Conservation (phyloP, 2,888 invertebrate genomes). For the Metallyticus violacea region DNA sequence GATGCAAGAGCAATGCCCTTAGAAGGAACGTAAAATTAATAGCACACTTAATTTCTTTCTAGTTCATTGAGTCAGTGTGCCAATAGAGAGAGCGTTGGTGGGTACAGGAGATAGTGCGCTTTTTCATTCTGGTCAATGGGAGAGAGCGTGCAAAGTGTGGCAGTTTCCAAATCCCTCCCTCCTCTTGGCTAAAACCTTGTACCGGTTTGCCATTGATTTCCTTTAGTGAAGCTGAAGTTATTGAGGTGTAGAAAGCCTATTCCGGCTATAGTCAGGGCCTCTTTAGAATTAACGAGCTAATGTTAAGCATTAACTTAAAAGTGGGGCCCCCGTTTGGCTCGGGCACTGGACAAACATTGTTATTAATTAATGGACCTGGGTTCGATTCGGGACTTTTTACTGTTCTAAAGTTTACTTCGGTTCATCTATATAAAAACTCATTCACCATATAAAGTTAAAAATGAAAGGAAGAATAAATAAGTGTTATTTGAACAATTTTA, state of each 20-base stretch:
- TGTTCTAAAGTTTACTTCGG: too few relatives aligned
- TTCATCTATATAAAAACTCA: too few relatives aligned
- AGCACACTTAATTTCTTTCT: background rate
- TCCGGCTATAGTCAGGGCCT: background rate
- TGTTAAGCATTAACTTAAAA: too few relatives aligned
- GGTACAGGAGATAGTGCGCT: background rate
- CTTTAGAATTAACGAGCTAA: too few relatives aligned
- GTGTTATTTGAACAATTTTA: too few relatives aligned
- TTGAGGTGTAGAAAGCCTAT: background rate
- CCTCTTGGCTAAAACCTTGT: background rate
- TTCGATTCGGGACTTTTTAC: too few relatives aligned
- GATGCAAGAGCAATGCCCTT: background rate
- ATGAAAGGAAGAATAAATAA: too few relatives aligned
- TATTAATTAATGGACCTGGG: too few relatives aligned
- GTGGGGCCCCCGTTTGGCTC: too few relatives aligned
- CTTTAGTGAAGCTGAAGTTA: background rate
- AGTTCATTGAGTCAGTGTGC: background rate
- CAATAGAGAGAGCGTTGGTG: background rate
- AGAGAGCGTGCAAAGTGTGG: background rate
- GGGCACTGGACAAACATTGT: too few relatives aligned
- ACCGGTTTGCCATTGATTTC: background rate
- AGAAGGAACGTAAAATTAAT: background rate
- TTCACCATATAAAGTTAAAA: too few relatives aligned
- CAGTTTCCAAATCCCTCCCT: background rate
- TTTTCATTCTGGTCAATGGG: background rate